Conservation (phyloP, 2,797 vertebrate genomes). For the Falco novaeseelandiae region DNA sequence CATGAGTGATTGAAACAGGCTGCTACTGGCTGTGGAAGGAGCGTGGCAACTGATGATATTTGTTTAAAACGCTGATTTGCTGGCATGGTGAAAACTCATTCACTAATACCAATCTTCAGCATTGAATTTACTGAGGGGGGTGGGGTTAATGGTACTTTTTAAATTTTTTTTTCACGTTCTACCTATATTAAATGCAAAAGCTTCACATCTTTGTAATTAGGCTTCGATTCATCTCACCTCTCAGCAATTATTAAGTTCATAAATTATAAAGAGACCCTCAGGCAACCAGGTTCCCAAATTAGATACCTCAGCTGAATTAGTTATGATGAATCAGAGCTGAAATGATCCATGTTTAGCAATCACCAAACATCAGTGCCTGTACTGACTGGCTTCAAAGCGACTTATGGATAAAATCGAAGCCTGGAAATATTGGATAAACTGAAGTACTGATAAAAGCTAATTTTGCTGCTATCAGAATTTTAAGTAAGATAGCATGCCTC, state of each 20-base stretch:
- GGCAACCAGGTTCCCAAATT: slow-evolving; percentile 52
- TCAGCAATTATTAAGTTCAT: slow-evolving; percentile 30
- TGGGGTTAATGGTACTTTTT: neutral
- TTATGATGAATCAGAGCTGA: slow-evolving; percentile 46
- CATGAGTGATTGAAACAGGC: neutral
- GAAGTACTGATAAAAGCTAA: neutral
- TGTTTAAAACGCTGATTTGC: neutral
- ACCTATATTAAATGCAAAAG: neutral
- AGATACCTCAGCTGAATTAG: slow-evolving; percentile 35
- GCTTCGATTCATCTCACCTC: slow-evolving; percentile 45
- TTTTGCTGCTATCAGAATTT: neutral
- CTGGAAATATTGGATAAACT: neutral
- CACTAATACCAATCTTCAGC: rapidly evolving
- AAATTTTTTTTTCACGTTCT: neutral
- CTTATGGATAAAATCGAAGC: neutral
- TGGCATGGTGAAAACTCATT: neutral
- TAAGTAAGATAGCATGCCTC: neutral
- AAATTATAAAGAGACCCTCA: slow-evolving; percentile 40
- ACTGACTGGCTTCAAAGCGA: neutral
- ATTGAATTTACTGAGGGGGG: neutral
- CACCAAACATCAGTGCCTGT: neutral
- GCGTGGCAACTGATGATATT: neutral
- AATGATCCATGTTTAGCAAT: slow-evolving; percentile 15
- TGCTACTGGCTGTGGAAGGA: neutral
- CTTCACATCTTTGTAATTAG: slow-evolving; percentile 30